phyloP scores from a whole-genome alignment of 2,797 vertebrate species.

The Alfaro cultratus region DNA sequence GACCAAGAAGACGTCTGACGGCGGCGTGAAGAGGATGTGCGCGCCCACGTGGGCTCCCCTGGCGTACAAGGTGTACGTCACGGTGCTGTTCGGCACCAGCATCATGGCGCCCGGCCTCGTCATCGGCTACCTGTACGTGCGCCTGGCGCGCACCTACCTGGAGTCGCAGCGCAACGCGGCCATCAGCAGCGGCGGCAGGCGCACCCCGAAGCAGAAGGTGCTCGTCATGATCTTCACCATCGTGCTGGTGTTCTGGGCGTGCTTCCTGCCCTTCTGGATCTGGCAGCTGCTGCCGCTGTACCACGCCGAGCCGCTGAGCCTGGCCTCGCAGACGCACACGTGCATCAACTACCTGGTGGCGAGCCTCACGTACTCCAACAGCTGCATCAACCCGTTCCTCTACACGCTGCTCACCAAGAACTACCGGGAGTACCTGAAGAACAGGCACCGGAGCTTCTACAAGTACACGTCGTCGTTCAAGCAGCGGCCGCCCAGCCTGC shows the following conservation, averaged over 20 bases:
- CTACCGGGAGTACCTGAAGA: slow-evolving; percentile 92
- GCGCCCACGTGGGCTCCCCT: slow-evolving; percentile 87
- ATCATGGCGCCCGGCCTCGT: slow-evolving; percentile 91
- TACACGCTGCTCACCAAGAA: slow-evolving; percentile 95
- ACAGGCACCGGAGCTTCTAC: slow-evolving; percentile 89
- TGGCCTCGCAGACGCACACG: slow-evolving; percentile 87
- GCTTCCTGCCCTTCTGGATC: slow-evolving; percentile 93
- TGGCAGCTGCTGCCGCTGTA: slow-evolving; percentile 92
- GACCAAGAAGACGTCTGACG: slow-evolving; percentile 69
- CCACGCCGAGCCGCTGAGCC: slow-evolving; percentile 80
- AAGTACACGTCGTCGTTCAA: slow-evolving; percentile 90
- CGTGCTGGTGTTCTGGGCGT: slow-evolving; percentile 92
- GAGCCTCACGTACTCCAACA: slow-evolving; percentile 93
- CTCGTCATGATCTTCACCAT: slow-evolving; percentile 92
- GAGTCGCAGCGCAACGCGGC: slow-evolving; percentile 85
- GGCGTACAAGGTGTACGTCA: slow-evolving; percentile 89
- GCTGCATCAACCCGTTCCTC: slow-evolving; percentile 94
- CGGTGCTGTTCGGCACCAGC: slow-evolving; percentile 90
- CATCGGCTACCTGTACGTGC: slow-evolving; percentile 89
- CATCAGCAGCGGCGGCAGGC: slow-evolving; percentile 74
- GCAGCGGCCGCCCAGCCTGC: slow-evolving; percentile 86
- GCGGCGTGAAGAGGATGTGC: slow-evolving; percentile 87
- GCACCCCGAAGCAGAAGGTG: slow-evolving; percentile 89
- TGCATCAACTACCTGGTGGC: slow-evolving; percentile 93
- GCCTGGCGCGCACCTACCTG: slow-evolving; percentile 87